phyloP scores from a whole-genome alignment of 2,888 invertebrate genomes.

The Amiota communis region DNA sequence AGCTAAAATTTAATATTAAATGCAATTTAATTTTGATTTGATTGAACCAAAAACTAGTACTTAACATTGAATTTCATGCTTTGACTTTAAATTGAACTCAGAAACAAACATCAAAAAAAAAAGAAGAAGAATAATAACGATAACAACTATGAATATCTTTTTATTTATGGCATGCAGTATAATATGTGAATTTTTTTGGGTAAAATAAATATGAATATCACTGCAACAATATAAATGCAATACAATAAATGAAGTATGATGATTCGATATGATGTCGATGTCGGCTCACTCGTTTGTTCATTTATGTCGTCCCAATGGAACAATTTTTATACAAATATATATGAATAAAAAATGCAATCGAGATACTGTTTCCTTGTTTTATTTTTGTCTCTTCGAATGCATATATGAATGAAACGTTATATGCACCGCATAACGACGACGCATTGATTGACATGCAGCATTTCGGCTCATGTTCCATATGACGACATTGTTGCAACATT shows the following conservation, averaged over 20 bases:
- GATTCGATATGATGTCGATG: conserved; percentile 48
- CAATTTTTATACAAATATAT: conserved; percentile 43
- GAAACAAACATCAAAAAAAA: not conserved
- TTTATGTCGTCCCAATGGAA: conserved; percentile 52
- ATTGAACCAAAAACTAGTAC: too few species aligned
- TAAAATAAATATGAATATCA: conserved; percentile 47
- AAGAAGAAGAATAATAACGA: not conserved
- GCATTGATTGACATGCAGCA: conserved; percentile 60
- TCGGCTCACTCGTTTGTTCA: conserved; percentile 47
- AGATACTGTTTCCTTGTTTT: not conserved
- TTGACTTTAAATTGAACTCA: not conserved
- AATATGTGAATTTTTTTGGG: conserved; percentile 14
- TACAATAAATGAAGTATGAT: conserved; percentile 48
- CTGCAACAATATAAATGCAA: conserved; percentile 51
- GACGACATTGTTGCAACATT: conserved; percentile 9
- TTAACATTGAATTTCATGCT: too few species aligned
- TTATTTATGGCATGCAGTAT: conserved; percentile 11
- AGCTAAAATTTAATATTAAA: too few species aligned
- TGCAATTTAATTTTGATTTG: too few species aligned
- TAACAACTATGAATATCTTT: conserved; percentile 36
- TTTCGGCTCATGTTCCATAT: conserved; percentile 45
- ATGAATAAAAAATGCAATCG: conserved; percentile 25
- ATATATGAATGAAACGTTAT: conserved; percentile 53
- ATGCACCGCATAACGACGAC: conserved; percentile 43
- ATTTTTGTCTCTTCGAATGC: not conserved